phyloP scores from a whole-genome alignment of 2,888 invertebrate species.

The Drosophila peninsularis region DNA sequence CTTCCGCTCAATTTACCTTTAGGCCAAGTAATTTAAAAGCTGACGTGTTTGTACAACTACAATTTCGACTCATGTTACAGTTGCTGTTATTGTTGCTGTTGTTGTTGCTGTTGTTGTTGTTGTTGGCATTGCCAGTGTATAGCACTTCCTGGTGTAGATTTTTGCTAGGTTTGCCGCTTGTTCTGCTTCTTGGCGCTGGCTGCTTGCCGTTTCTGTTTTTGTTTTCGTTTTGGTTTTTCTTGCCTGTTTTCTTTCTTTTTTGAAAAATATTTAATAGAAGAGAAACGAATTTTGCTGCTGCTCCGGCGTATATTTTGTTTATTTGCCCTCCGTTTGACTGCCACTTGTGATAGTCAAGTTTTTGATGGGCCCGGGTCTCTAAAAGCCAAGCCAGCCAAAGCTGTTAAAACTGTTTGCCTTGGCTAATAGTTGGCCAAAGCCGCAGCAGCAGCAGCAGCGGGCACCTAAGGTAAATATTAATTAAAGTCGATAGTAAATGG shows the following conservation, averaged over 20 bases:
- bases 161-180: slow-evolving; percentile 71
- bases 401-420: slow-evolving; percentile 78
- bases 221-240: slow-evolving; percentile 25
- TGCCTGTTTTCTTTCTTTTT: slow-evolving; percentile 25
- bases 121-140: slow-evolving; percentile 78
- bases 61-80: slow-evolving; percentile 80
- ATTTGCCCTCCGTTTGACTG: slow-evolving; percentile 71
- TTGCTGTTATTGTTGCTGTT: slow-evolving; percentile 56
- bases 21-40: slow-evolving; percentile 83
- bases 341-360: slow-evolving; percentile 54
- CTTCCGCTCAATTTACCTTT: slow-evolving; percentile 83
- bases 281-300: slow-evolving; percentile 54
- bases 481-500: slow-evolving; percentile 81
- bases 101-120: slow-evolving; percentile 31
- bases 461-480: slow-evolving; percentile 74
- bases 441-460: slow-evolving; percentile 9
- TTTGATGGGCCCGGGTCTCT: slow-evolving; percentile 51
- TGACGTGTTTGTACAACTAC: slow-evolving; percentile 82
- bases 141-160: slow-evolving; percentile 80
- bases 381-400: slow-evolving; percentile 70
- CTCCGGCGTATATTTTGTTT: slow-evolving; percentile 70
- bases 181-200: slow-evolving; percentile 55
- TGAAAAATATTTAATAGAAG: slow-evolving; percentile 66
- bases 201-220: slow-evolving; percentile 21
- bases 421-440: slow-evolving; percentile 68